Evolutionary conservation across 1,140 invertebrate species (phyloP), one percentile per base, ranked within the genome.

Genomic region (Heliothis subflexa): DNA sequence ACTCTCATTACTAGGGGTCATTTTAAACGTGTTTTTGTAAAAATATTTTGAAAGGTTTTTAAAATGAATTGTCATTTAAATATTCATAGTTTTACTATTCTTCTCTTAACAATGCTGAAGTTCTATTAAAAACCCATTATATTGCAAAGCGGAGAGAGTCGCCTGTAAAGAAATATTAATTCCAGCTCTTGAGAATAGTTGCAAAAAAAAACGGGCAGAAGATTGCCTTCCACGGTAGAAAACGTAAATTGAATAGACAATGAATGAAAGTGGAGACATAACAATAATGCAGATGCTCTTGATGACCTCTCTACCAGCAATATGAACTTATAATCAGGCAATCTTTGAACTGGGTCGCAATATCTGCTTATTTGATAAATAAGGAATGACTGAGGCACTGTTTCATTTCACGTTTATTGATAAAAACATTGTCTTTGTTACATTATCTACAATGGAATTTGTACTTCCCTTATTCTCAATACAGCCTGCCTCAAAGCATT

Each of bases 1-100:
- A 74, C 81, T 80, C 85, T 90, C 82, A 86, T 68, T 83, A 54
- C 78, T 68, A 70, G 79, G 90, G 86, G 87, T 83, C 78, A 88
- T 78, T 86, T 86, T 78, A 82, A 84, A 79, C 76, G 82, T 80
- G 78, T 83, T 86, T 80, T 81, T 80, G 70, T 81, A 83, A 82
- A 83, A 88, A 88, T 85, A 88, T 88, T 89, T 84, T 87, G 76
- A 83, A 83, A 81, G 71, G 71, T 64, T 62, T 66, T 47, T 21
- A 68, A 47, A 77, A 40, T 33, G 47, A 7, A 62, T 49, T 50
- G 73, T 13, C 13, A 21, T 62, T 64, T 50, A 47, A 75, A 59
- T 59, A 70, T 70, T 28, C 47, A 25, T 70, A 45, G 18, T 49
- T 25, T 68, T 50, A 14, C 40, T 73, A 21, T 18, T 59, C 61